Evolutionary conservation across 2,797 vertebrate species (phyloP).

Genomic region (Gymnopithys bicolor): DNA sequence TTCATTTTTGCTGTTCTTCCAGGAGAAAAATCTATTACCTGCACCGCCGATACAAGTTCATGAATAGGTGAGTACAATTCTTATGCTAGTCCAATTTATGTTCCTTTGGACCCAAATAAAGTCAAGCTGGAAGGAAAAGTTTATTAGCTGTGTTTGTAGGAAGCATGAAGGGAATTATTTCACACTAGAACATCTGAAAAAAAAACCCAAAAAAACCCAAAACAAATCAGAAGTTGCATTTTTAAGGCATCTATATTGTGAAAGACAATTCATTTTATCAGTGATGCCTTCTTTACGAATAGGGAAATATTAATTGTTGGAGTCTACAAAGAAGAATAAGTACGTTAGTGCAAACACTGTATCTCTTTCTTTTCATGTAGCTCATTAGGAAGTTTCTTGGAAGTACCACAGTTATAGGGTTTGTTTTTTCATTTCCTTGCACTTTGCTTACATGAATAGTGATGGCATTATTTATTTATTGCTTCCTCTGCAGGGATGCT

Average conservation of each 20-base stretch:
- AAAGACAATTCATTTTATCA: background rate
- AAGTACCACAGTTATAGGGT: background rate
- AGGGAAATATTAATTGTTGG: background rate
- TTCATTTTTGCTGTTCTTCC: slow-evolving; percentile 89
- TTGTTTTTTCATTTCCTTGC: background rate
- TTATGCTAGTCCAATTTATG: background rate
- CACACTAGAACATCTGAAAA: background rate
- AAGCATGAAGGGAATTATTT: background rate
- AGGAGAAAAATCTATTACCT: slow-evolving; percentile 97
- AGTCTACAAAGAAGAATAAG: background rate
- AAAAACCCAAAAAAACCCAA: too few relatives aligned
- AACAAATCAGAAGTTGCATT: background rate
- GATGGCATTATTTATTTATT: background rate
- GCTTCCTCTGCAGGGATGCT: background rate
- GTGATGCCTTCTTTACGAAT: background rate
- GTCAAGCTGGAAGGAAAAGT: background rate
- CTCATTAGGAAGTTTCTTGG: background rate
- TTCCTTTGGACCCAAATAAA: background rate
- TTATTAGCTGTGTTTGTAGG: background rate
- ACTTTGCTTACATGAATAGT: background rate
- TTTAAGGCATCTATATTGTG: background rate
- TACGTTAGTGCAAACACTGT: background rate
- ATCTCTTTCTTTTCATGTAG: background rate
- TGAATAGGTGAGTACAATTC: slow-evolving; percentile 87
- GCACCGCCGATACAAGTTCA: slow-evolving; percentile 91